Conservation (phyloP, 1,140 invertebrate species). For the Orussus abietinus region DNA sequence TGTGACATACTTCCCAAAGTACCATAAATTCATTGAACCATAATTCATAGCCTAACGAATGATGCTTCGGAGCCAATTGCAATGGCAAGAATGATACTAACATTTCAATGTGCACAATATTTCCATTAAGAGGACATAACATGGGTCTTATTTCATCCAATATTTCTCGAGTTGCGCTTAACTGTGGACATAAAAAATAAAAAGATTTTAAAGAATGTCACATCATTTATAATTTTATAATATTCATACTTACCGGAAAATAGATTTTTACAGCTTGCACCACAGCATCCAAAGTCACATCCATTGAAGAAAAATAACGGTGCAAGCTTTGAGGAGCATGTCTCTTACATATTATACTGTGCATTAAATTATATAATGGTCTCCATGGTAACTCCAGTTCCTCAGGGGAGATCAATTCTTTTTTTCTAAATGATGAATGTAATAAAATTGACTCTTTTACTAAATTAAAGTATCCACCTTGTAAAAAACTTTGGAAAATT, state of each 20-base stretch:
- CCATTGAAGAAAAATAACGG: constrained; percentile 55
- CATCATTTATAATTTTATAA: constrained; percentile 8
- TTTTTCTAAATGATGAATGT: constrained; percentile 63
- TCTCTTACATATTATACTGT: constrained; percentile 49
- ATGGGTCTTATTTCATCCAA: constrained; percentile 77
- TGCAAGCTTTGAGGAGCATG: constrained; percentile 53
- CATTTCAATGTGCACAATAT: constrained; percentile 60
- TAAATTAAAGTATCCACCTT: background rate
- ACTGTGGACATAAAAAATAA: constrained; percentile 27
- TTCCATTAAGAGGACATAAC: constrained; percentile 66
- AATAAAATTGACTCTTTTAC: constrained; percentile 6
- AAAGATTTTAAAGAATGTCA: constrained; percentile 15
- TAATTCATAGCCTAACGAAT: constrained; percentile 64
- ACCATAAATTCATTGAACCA: constrained; percentile 83
- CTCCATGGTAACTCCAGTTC: constrained; percentile 83
- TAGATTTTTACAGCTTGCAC: constrained; percentile 39
- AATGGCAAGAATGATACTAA: constrained; percentile 78
- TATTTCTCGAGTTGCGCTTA: constrained; percentile 79
- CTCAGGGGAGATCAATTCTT: constrained; percentile 68
- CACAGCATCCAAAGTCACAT: constrained; percentile 31
- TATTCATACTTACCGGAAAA: constrained; percentile 40
- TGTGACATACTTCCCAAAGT: constrained; percentile 74
- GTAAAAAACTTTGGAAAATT: background rate
- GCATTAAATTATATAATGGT: constrained; percentile 72
- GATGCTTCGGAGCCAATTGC: constrained; percentile 60